Conservation (phyloP, 2,113 vertebrate species). For the Puffinus mauretanicus region DNA sequence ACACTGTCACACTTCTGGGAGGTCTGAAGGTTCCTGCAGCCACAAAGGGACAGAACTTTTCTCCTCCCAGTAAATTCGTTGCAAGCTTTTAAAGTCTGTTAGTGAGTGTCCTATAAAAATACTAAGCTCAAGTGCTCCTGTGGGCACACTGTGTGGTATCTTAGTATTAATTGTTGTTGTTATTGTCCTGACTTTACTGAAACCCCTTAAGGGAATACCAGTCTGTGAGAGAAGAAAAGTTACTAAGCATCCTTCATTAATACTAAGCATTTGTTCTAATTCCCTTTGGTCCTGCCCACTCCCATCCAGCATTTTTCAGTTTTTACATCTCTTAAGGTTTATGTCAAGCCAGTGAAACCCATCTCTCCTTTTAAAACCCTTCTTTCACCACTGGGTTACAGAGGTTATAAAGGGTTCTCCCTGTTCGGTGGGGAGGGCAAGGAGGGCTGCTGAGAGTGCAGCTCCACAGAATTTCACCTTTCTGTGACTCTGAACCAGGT, state of each 20-base stretch:
- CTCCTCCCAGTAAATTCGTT: background rate
- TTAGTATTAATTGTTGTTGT: background rate
- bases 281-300: background rate
- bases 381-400: background rate
- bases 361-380: background rate
- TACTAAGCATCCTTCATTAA: background rate
- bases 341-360: background rate
- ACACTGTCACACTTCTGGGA: background rate
- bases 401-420: background rate
- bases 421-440: background rate
- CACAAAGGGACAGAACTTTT: background rate
- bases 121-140: background rate
- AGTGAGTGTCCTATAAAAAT: background rate
- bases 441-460: background rate
- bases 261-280: background rate
- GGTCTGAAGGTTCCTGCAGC: background rate
- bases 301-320: background rate
- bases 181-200: background rate
- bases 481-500: background rate
- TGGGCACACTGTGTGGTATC: background rate
- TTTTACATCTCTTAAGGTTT: background rate
- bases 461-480: background rate
- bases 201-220: background rate
- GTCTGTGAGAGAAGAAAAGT: background rate
- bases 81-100: background rate